Evolutionary conservation across 2,113 vertebrate species (phyloP).

Genomic region (Planiliza haematocheilus): DNA sequence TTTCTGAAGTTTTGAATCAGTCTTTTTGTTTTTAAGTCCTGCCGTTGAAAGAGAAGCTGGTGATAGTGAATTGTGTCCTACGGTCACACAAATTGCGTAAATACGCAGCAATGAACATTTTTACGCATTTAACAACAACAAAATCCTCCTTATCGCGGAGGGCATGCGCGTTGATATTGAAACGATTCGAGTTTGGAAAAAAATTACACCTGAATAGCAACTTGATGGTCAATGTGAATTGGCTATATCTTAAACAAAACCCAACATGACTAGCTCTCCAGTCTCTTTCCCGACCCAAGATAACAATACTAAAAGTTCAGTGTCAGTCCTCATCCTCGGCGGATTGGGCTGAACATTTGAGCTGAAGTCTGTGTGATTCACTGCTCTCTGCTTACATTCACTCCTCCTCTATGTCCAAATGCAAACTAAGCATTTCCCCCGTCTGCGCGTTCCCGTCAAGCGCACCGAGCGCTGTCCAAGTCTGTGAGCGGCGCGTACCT

Average conservation of each 20-base stretch:
- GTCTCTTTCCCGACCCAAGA: constrained; percentile 36
- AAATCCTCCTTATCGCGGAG: constrained; percentile 86
- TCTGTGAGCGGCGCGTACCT: constrained; percentile 68
- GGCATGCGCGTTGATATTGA: constrained; percentile 90
- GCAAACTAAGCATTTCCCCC: constrained; percentile 78
- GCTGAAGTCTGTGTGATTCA: constrained; percentile 62
- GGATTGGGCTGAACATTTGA: constrained; percentile 45
- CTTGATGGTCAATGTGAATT: constrained; percentile 73
- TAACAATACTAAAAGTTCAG: constrained; percentile 67
- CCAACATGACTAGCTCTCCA: constrained; percentile 58
- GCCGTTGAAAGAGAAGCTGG: constrained; percentile 99
- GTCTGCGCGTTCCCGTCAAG: constrained; percentile 67
- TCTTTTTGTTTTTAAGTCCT: constrained; percentile 97
- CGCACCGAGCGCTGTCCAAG: constrained; percentile 65
- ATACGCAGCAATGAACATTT: constrained; percentile 78
- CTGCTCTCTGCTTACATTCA: constrained; percentile 78
- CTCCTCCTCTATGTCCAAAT: constrained; percentile 78
- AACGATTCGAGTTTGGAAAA: constrained; percentile 82
- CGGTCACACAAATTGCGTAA: constrained; percentile 88
- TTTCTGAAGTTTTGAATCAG: constrained; percentile 85
- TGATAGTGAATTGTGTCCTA: constrained; percentile 89
- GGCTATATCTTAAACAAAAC: constrained; percentile 59
- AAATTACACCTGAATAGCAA: constrained; percentile 89
- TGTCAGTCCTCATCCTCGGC: constrained; percentile 60
- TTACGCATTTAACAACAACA: constrained; percentile 95